A percentile compares a stretch with the other conserved stretches of the same genome.
These are phyloP conservation scores for Hypomecis punctinalis DNA, from an alignment of 2,888 invertebrate species.

Conservation along the genomic window DNA sequence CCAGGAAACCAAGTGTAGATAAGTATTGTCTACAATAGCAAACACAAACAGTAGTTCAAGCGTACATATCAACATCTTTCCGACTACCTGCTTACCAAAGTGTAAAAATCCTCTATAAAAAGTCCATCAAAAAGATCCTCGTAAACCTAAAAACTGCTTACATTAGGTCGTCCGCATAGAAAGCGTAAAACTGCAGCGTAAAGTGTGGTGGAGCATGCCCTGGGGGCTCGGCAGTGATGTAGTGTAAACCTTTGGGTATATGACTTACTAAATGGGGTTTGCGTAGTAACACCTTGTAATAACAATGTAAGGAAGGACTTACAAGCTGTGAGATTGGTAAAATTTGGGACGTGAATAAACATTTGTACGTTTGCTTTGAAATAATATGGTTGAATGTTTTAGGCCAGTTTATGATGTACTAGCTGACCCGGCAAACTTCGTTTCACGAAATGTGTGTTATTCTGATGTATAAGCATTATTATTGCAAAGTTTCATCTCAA, in stretches of 20 bases:
- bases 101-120: slow-evolving; percentile 29
- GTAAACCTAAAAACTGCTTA: slow-evolving; percentile 46
- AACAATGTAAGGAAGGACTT: slow-evolving; percentile 9
- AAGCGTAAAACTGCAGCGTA: slow-evolving; percentile 41
- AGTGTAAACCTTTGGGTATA: slow-evolving; percentile 20
- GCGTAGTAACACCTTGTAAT: slow-evolving; percentile 24
- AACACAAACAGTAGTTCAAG: not conserved
- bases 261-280: slow-evolving; percentile 20
- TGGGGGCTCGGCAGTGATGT: slow-evolving; percentile 18
- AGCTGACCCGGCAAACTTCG: too few species aligned
- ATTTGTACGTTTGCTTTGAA: not conserved
- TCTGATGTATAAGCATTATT: too few species aligned
- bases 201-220: slow-evolving; percentile 22
- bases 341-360: not conserved
- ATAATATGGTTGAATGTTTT: not conserved
- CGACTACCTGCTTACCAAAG: slow-evolving; percentile 18
- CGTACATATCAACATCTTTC: not conserved
- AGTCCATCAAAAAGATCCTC: slow-evolving; percentile 39
- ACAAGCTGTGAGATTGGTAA: slow-evolving; percentile 6
- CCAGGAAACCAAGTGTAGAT: too few species aligned
- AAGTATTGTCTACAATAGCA: too few species aligned
- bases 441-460: too few species aligned
- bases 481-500: too few species aligned
- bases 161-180: slow-evolving; percentile 37
- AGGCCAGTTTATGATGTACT: too few species aligned